Conservation (phyloP, 2,888 invertebrate genomes). For the Eudasyphora cyanicolor region DNA sequence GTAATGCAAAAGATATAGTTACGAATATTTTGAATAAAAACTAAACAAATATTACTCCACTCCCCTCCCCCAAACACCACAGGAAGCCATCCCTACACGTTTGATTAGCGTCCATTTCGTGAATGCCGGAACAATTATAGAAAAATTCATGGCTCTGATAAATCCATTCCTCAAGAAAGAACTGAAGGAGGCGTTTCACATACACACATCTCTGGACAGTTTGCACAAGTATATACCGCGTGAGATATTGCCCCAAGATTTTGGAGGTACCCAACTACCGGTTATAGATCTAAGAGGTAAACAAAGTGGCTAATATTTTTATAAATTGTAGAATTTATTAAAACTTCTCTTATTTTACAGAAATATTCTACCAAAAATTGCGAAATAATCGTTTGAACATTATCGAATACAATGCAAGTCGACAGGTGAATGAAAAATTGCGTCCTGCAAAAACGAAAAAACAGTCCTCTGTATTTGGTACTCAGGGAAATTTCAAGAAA, state of each 20-base stretch:
- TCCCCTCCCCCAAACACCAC: neutral
- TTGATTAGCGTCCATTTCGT: slow-evolving; percentile 86
- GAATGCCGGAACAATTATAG: slow-evolving; percentile 86
- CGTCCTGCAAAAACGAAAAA: slow-evolving; percentile 84
- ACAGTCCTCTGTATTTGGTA: slow-evolving; percentile 83
- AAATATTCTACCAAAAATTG: slow-evolving; percentile 75
- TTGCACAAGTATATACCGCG: slow-evolving; percentile 82
- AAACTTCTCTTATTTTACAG: slow-evolving; percentile 73
- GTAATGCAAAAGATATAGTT: slow-evolving; percentile 72
- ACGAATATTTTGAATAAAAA: neutral
- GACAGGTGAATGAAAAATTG: slow-evolving; percentile 82
- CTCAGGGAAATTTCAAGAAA: slow-evolving; percentile 87
- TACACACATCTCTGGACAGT: slow-evolving; percentile 81
- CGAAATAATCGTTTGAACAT: slow-evolving; percentile 77
- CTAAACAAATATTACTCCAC: neutral
- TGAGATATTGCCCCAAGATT: slow-evolving; percentile 84
- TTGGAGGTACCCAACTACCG: slow-evolving; percentile 82
- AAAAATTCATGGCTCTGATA: slow-evolving; percentile 85
- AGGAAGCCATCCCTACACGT: slow-evolving; percentile 86
- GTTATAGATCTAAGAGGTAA: slow-evolving; percentile 75
- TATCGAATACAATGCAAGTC: slow-evolving; percentile 81
- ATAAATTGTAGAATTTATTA: neutral
- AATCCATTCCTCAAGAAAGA: slow-evolving; percentile 88
- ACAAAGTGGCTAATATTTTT: neutral
- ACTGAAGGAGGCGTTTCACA: slow-evolving; percentile 81